Conservation (phyloP, 2,888 invertebrate genomes). For the Bibio marci region DNA sequence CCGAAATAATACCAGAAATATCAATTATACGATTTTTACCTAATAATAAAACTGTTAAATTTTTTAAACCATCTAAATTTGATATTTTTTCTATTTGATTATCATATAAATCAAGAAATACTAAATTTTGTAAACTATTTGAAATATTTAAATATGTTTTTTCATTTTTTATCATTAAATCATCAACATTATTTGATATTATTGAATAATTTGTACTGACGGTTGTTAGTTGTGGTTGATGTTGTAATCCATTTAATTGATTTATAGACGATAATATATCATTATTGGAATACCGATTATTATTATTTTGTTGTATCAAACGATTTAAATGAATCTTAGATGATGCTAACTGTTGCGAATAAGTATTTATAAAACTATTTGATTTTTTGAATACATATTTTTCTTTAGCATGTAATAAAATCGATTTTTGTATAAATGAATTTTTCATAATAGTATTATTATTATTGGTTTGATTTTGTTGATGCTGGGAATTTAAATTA, state of each 20-base stretch:
- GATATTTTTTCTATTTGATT: slow-evolving; percentile 82
- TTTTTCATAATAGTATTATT: not conserved
- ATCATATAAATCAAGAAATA: slow-evolving; percentile 86
- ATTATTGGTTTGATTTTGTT: not conserved
- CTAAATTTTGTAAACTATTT: slow-evolving; percentile 40
- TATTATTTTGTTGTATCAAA: not conserved
- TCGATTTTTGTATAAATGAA: slow-evolving; percentile 10
- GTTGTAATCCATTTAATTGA: not conserved
- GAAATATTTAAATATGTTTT: slow-evolving; percentile 23
- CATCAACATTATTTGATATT: slow-evolving; percentile 7
- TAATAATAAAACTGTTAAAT: slow-evolving; percentile 68
- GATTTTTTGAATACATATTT: slow-evolving; percentile 7
- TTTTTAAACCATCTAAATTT: slow-evolving; percentile 57
- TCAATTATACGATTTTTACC: slow-evolving; percentile 64
- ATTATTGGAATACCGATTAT: no score
- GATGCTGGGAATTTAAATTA: not conserved
- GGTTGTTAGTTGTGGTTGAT: not conserved
- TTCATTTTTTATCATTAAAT: slow-evolving; percentile 23
- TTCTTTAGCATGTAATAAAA: slow-evolving; percentile 10
- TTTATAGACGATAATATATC: not conserved
- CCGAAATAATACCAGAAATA: slow-evolving; percentile 21
- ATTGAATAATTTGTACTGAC: no score
- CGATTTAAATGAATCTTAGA: slow-evolving; percentile 1
- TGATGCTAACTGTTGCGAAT: slow-evolving; percentile 4
- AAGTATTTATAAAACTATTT: slow-evolving; percentile 5